Conservation (phyloP, 2,888 invertebrate genomes). For the Archips xylosteana region DNA sequence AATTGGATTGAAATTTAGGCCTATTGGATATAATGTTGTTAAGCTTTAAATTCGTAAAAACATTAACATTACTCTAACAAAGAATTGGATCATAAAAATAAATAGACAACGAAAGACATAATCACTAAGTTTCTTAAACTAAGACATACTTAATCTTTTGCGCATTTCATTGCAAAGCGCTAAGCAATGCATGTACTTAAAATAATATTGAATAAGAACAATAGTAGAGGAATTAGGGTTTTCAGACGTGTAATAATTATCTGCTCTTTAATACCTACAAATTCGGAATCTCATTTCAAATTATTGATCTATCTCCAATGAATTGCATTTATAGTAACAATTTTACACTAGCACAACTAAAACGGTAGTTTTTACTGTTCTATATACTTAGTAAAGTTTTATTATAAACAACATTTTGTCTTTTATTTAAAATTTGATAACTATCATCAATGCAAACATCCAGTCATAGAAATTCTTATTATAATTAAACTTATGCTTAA, state of each 20-base stretch:
- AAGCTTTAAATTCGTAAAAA: conserved; percentile 5
- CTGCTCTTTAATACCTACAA: neutral
- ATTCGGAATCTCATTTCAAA: neutral
- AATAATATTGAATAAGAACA: neutral
- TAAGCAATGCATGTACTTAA: neutral
- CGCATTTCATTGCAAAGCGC: neutral
- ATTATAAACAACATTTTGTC: conserved; percentile 56
- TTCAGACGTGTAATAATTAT: neutral
- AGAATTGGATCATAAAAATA: neutral
- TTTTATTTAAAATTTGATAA: conserved; percentile 41
- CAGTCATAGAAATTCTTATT: no score
- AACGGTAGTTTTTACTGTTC: conserved; percentile 64
- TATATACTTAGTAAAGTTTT: conserved; percentile 74
- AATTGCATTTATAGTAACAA: conserved; percentile 62
- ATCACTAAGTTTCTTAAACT: neutral
- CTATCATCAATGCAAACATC: no score
- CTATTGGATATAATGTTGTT: neutral
- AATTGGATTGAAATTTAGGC: neutral
- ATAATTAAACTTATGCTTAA: no score
- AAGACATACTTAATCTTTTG: neutral
- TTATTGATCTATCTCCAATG: conserved; percentile 50
- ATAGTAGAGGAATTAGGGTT: neutral
- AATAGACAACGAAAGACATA: conserved; percentile 18
- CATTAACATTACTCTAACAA: neutral
- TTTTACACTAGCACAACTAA: conserved; percentile 70